Conservation (phyloP, 2,113 vertebrate species). For the Mustela lutreola region DNA sequence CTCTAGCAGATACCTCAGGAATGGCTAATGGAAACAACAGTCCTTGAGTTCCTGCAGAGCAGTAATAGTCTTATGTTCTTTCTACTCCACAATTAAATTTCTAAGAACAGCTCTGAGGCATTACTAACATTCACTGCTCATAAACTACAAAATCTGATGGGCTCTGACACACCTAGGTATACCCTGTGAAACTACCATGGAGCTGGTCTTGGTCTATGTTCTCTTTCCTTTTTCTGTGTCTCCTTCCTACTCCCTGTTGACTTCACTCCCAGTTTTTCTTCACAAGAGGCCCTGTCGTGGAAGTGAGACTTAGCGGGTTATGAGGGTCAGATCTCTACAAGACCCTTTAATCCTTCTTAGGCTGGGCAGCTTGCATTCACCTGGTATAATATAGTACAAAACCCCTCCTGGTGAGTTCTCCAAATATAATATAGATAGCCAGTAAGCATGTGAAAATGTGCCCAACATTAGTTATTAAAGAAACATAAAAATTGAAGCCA, state of each 20-base stretch:
- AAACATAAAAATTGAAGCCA: background rate
- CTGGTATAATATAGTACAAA: background rate
- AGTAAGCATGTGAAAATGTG: background rate
- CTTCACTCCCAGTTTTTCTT: background rate
- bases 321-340: background rate
- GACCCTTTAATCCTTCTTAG: background rate
- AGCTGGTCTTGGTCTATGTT: background rate
- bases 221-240: background rate
- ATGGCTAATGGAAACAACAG: background rate
- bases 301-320: background rate
- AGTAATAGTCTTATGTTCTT: background rate
- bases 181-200: background rate
- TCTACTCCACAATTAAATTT: background rate
- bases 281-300: accelerated
- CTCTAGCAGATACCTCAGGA: background rate
- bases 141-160: background rate
- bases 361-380: background rate
- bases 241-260: background rate
- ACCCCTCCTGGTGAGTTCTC: background rate
- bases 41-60: background rate
- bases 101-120: background rate
- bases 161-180: background rate
- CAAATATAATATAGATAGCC: background rate
- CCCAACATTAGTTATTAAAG: background rate
- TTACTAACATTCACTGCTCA: background rate